Conservation (phyloP, 1,140 invertebrate species). For the Drosophila hydei region DNA sequence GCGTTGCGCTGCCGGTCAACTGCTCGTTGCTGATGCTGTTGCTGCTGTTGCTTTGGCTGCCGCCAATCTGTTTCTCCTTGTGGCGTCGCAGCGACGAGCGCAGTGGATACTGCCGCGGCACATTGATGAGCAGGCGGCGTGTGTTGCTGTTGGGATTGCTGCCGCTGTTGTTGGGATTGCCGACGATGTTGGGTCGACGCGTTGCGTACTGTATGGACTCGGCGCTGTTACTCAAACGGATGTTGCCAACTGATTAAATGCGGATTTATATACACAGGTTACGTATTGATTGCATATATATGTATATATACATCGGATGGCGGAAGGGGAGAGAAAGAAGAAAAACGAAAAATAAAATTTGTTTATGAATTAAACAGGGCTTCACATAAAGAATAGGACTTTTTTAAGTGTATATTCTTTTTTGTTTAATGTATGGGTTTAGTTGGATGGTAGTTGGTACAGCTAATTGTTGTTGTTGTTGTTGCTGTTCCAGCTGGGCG, state of each 20-base stretch:
- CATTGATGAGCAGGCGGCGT: constrained; percentile 86
- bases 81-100: constrained; percentile 88
- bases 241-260: constrained; percentile 84
- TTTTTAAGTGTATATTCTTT: background rate
- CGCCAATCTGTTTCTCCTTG: constrained; percentile 86
- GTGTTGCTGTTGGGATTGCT: constrained; percentile 62
- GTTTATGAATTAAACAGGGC: constrained; percentile 34
- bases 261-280: constrained; percentile 15
- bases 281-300: background rate
- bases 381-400: background rate
- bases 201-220: constrained; percentile 86
- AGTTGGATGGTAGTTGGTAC: constrained; percentile 32
- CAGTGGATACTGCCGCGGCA: constrained; percentile 87
- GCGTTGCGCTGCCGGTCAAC: constrained; percentile 27
- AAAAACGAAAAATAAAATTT: constrained; percentile 63
- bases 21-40: constrained; percentile 67
- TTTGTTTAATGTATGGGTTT: constrained; percentile 23
- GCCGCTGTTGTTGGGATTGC: constrained; percentile 75
- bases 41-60: constrained; percentile 72
- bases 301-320: constrained; percentile 19
- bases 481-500: constrained; percentile 27
- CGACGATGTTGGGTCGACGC: constrained; percentile 85
- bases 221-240: constrained; percentile 88
- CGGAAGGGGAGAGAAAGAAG: constrained; percentile 35
- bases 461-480: constrained; percentile 21